Evolutionary conservation across 2,113 vertebrate genomes (phyloP).

Genomic region (Chaenocephalus aceratus): DNA sequence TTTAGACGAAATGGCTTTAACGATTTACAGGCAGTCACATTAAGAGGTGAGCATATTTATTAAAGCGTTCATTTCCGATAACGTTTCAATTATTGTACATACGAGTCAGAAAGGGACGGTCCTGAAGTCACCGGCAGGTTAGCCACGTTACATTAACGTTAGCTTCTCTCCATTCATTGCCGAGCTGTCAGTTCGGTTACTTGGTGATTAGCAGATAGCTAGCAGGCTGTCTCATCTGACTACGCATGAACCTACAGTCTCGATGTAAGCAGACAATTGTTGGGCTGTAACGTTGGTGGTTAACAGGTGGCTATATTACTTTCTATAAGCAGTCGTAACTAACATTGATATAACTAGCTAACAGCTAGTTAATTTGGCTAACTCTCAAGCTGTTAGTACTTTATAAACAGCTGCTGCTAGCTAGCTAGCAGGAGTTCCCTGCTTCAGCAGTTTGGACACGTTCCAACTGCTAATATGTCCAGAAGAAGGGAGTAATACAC

Average conservation of each 20-base stretch:
- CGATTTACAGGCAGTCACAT: no score
- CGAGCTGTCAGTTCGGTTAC: neutral
- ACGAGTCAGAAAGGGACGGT: neutral
- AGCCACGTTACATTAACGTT: conserved; percentile 16
- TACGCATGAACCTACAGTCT: no score
- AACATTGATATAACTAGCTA: neutral
- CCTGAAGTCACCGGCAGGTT: neutral
- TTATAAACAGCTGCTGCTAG: neutral
- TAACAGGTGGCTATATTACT: neutral
- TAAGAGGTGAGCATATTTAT: conserved; percentile 35
- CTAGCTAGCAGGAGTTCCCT: neutral
- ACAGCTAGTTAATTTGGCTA: neutral
- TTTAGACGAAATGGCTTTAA: conserved; percentile 42
- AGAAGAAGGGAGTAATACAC: neutral
- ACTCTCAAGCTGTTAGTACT: neutral
- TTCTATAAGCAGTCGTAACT: neutral
- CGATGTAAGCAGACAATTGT: neutral
- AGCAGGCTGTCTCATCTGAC: neutral
- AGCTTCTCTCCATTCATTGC: conserved; percentile 35
- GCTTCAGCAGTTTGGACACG: neutral
- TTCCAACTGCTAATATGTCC: neutral
- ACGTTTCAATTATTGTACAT: neutral
- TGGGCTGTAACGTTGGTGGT: neutral
- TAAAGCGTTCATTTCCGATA: accelerated
- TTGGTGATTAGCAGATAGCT: conserved; percentile 1